A percentile compares a stretch with the other conserved stretches of the same genome.
Evolutionary conservation across 2,797 vertebrate genomes (phyloP).

Genomic region (Hippoglossus hippoglossus): DNA sequence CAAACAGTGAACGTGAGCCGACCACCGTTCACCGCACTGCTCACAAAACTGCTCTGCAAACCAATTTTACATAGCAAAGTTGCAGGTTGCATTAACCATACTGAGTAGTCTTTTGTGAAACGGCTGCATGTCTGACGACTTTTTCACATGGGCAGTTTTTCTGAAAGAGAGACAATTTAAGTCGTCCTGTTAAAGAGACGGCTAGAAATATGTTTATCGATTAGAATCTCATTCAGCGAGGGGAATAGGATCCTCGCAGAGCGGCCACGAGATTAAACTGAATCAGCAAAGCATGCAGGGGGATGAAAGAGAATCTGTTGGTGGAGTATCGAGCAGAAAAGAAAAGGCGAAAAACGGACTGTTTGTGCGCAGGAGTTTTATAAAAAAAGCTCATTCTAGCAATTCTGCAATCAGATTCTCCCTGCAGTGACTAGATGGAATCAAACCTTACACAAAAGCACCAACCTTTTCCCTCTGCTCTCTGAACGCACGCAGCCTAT

Average conservation of each 20-base stretch:
- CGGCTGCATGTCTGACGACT: slow-evolving; percentile 30
- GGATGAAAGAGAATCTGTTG: slow-evolving; percentile 28
- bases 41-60: slow-evolving; percentile 41
- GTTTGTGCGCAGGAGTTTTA: slow-evolving; percentile 39
- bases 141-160: slow-evolving; percentile 34
- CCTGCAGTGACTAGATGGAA: slow-evolving; percentile 46
- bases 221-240: slow-evolving; percentile 36
- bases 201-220: slow-evolving; percentile 22
- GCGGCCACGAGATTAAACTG: slow-evolving; percentile 33
- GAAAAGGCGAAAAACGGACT: slow-evolving; percentile 5
- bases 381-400: slow-evolving; percentile 48
- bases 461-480: slow-evolving; percentile 32
- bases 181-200: slow-evolving; percentile 42
- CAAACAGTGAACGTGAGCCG: slow-evolving; percentile 27
- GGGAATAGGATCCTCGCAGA: slow-evolving; percentile 25
- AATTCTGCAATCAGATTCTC: slow-evolving; percentile 41
- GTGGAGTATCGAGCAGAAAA: slow-evolving; percentile 32
- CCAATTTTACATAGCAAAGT: slow-evolving; percentile 32
- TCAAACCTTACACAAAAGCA: slow-evolving; percentile 55
- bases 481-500: slow-evolving; percentile 58
- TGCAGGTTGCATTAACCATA: slow-evolving; percentile 34
- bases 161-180: slow-evolving; percentile 51
- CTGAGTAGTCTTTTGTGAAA: slow-evolving; percentile 38
- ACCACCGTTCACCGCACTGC: slow-evolving; percentile 14
- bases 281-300: slow-evolving; percentile 44